Evolutionary conservation across 2,888 invertebrate species (phyloP).

Genomic region (Pimpla rufipes): DNA sequence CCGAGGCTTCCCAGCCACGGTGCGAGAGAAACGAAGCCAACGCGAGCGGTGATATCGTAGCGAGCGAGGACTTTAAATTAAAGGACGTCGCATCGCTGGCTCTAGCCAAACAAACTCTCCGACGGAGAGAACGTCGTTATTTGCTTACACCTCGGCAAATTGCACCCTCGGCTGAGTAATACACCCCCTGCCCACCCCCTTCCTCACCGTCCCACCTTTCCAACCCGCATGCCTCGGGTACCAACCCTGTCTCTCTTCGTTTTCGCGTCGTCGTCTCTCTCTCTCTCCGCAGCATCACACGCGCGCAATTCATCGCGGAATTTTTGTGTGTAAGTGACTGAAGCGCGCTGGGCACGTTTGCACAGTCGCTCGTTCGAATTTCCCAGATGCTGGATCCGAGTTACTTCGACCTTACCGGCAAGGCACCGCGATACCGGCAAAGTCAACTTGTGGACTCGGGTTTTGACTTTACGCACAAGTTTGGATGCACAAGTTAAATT

Average conservation of each 20-base stretch:
- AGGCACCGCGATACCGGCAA: background rate
- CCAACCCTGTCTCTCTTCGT: conserved; percentile 7
- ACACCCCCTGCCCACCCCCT: background rate
- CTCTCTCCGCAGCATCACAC: background rate
- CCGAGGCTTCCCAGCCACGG: background rate
- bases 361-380: background rate
- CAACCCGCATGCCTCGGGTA: background rate
- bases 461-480: background rate
- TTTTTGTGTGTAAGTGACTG: conserved; percentile 5
- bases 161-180: conserved; percentile 73
- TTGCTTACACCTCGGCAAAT: conserved; percentile 84
- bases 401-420: background rate
- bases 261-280: too few relatives aligned
- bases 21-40: conserved; percentile 35
- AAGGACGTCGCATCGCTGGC: conserved; percentile 82
- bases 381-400: background rate
- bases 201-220: too few relatives aligned
- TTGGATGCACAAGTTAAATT: background rate
- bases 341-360: background rate
- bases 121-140: conserved; percentile 77
- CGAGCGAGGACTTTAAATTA: conserved; percentile 81
- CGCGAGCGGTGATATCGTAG: conserved; percentile 75
- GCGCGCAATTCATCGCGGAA: background rate
- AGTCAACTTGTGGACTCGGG: background rate
- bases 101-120: conserved; percentile 82